A percentile compares a stretch with the other conserved stretches of the same genome.
phyloP scores from a whole-genome alignment of 2,113 vertebrate genomes.

The Philantomba maxwellii region DNA sequence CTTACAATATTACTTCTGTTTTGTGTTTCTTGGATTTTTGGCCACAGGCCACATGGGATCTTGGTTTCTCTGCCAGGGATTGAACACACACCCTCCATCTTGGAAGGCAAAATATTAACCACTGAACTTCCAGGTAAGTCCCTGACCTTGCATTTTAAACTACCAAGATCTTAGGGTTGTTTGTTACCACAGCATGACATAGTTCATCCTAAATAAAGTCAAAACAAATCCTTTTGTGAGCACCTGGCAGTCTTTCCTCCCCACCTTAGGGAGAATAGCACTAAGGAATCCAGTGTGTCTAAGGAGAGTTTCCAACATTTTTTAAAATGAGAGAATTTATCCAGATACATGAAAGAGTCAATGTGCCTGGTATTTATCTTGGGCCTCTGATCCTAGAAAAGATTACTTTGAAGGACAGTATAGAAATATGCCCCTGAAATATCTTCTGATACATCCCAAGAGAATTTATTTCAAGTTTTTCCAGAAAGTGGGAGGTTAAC shows the following conservation, averaged over 20 bases:
- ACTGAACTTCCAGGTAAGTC: neutral
- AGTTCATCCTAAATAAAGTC: neutral
- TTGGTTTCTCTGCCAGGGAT: neutral
- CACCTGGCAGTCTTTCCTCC: neutral
- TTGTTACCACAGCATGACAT: neutral
- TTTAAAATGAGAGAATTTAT: neutral
- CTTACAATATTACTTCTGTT: neutral
- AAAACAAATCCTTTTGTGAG: neutral
- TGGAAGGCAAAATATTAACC: neutral
- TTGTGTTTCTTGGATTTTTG: neutral
- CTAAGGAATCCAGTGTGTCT: neutral
- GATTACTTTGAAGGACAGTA: neutral
- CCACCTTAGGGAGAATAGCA: neutral
- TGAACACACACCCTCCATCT: neutral
- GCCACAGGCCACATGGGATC: rapidly evolving
- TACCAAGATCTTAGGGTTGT: neutral
- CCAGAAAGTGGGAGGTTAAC: neutral
- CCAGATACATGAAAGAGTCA: too few species aligned
- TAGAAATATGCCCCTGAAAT: neutral
- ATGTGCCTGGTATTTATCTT: neutral
- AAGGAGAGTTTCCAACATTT: neutral
- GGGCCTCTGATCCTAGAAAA: neutral
- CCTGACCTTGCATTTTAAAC: neutral
- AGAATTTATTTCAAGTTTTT: constrained; percentile 12
- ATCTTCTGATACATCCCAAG: neutral